phyloP scores from a whole-genome alignment of 2,888 invertebrate species.

The Chrysomela aeneicollis region DNA sequence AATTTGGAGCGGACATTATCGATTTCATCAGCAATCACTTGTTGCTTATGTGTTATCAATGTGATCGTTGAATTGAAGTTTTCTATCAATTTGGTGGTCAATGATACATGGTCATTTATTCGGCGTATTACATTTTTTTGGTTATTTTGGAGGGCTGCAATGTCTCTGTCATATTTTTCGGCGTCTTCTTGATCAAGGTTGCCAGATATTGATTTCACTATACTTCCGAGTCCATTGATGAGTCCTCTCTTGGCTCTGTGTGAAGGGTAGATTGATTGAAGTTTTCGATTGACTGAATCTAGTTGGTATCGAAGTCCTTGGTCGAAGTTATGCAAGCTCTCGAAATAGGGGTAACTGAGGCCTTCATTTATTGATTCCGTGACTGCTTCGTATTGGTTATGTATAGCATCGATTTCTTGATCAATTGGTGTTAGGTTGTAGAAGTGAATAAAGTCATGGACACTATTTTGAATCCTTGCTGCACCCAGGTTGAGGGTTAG shows the following conservation, averaged over 20 bases:
- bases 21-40: slow-evolving; percentile 6
- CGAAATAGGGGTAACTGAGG: background rate
- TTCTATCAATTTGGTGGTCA: slow-evolving; percentile 6
- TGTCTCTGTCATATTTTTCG: slow-evolving; percentile 18
- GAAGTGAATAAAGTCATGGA: no score
- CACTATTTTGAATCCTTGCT: no score
- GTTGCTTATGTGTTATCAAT: slow-evolving; percentile 8
- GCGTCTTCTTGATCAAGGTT: slow-evolving; percentile 27
- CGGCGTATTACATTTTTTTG: background rate
- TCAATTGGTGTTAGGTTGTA: no score
- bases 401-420: no score
- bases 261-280: slow-evolving; percentile 5
- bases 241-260: slow-evolving; percentile 10
- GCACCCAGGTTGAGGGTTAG: no score
- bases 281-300: slow-evolving; percentile 2
- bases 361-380: background rate
- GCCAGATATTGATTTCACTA: slow-evolving; percentile 22
- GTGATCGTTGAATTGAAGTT: slow-evolving; percentile 19
- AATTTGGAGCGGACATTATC: background rate
- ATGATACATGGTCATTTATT: slow-evolving; percentile 12
- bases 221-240: slow-evolving; percentile 16
- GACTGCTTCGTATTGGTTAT: no score
- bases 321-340: slow-evolving; percentile 7
- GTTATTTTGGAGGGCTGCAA: slow-evolving; percentile 4
- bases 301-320: slow-evolving; percentile 9